Evolutionary conservation across 2,113 vertebrate genomes (phyloP).

Genomic region (Stegastes partitus): DNA sequence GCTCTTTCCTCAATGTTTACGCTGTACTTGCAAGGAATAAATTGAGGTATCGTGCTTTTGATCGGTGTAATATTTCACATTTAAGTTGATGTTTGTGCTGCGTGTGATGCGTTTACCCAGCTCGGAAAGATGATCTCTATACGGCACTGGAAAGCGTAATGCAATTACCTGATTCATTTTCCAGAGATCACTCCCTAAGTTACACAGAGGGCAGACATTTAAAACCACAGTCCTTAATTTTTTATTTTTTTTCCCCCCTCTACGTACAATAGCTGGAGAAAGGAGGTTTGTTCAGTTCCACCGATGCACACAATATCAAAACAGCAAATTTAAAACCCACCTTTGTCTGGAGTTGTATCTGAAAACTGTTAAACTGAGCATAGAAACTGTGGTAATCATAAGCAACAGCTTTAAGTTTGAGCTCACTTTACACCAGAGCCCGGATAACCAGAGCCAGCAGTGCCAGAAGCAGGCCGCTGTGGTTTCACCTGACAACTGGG

Average conservation of each 20-base stretch:
- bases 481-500: slow-evolving; percentile 77
- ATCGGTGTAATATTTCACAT: slow-evolving; percentile 81
- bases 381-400: slow-evolving; percentile 44
- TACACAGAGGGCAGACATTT: slow-evolving; percentile 54
- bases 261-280: slow-evolving; percentile 25
- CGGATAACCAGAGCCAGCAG: slow-evolving; percentile 32
- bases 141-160: slow-evolving; percentile 71
- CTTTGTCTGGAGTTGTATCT: slow-evolving; percentile 65
- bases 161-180: slow-evolving; percentile 80
- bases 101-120: slow-evolving; percentile 79
- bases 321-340: slow-evolving; percentile 36
- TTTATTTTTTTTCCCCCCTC: background rate
- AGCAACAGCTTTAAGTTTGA: slow-evolving; percentile 48
- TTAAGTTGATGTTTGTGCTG: slow-evolving; percentile 78
- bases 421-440: slow-evolving; percentile 57
- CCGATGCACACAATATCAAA: slow-evolving; percentile 50
- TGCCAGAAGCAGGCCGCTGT: slow-evolving; percentile 49
- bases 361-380: slow-evolving; percentile 61
- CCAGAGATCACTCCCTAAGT: slow-evolving; percentile 72
- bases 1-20: slow-evolving; percentile 65
- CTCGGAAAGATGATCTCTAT: slow-evolving; percentile 80
- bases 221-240: slow-evolving; percentile 51
- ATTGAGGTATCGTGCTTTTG: slow-evolving; percentile 68
- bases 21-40: slow-evolving; percentile 60
- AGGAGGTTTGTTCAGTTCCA: slow-evolving; percentile 38